Evolutionary conservation across 2,888 invertebrate species (phyloP).

Genomic region (Drosophila parthenogenetica): DNA sequence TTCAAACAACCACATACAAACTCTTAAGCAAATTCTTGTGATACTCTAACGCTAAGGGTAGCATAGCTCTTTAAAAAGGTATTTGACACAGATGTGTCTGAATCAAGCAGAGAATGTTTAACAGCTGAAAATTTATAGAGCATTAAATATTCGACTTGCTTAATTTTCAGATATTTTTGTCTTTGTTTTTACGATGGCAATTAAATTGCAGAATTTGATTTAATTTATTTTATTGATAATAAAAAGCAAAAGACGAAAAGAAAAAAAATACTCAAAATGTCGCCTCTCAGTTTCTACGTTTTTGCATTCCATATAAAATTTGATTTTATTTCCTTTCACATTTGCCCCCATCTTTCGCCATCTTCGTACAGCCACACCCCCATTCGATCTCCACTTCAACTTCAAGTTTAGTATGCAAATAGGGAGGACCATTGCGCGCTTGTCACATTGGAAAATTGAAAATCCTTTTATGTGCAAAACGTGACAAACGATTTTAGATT

Average conservation of each 20-base stretch:
- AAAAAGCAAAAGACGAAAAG: constrained; percentile 48
- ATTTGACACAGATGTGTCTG: too few relatives aligned
- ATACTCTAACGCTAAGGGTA: constrained; percentile 5
- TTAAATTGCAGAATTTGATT: constrained; percentile 76
- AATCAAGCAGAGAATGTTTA: too few relatives aligned
- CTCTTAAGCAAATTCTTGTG: constrained; percentile 14
- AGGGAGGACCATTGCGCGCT: constrained; percentile 47
- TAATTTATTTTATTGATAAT: constrained; percentile 79
- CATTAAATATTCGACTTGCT: constrained; percentile 4
- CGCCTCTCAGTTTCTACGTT: constrained; percentile 39
- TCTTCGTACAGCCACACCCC: not conserved
- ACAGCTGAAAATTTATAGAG: not conserved
- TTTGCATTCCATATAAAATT: constrained; percentile 61
- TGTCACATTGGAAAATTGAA: constrained; percentile 77
- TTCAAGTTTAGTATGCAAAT: constrained; percentile 67
- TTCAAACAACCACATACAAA: constrained; percentile 34
- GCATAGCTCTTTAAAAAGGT: too few relatives aligned
- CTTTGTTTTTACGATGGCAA: constrained; percentile 72
- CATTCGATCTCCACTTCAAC: constrained; percentile 4
- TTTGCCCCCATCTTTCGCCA: not conserved
- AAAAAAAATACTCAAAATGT: constrained; percentile 38
- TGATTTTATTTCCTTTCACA: constrained; percentile 63
- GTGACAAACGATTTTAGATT: constrained; percentile 73
- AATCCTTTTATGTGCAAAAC: constrained; percentile 78
- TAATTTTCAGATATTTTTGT: constrained; percentile 3